Percentiles rank a stretch among this genome's conserved stretches.
phyloP scores from a whole-genome alignment of 2,113 vertebrate genomes.

The Aspiorhynchus laticeps region DNA sequence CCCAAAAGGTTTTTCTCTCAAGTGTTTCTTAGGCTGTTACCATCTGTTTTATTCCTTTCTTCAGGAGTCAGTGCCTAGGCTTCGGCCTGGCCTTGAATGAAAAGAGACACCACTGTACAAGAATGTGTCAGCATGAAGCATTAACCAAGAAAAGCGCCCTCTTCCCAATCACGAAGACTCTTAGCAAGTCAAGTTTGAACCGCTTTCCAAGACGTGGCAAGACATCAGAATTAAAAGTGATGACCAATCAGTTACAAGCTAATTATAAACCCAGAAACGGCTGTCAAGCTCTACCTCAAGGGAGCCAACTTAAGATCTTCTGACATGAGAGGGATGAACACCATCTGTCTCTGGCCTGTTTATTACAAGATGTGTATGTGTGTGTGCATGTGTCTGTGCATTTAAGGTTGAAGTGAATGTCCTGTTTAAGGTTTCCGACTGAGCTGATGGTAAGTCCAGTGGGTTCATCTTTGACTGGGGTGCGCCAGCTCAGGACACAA shows the following conservation, averaged over 20 bases:
- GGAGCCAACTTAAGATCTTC: slow-evolving; percentile 57
- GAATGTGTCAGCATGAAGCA: slow-evolving; percentile 36
- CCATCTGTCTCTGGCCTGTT: slow-evolving; percentile 61
- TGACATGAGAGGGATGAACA: slow-evolving; percentile 51
- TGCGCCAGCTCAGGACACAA: slow-evolving; percentile 34
- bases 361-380: slow-evolving; percentile 27
- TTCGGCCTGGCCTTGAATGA: slow-evolving; percentile 47
- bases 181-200: slow-evolving; percentile 61
- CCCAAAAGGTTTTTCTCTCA: slow-evolving; percentile 34
- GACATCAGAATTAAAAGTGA: slow-evolving; percentile 69
- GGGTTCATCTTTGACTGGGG: slow-evolving; percentile 37
- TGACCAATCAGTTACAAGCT: slow-evolving; percentile 58
- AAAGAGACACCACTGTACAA: slow-evolving; percentile 42
- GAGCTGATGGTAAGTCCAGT: slow-evolving; percentile 42
- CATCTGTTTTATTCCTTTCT: slow-evolving; percentile 58
- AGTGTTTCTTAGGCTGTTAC: slow-evolving; percentile 26
- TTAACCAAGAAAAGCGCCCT: slow-evolving; percentile 23
- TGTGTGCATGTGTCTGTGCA: slow-evolving; percentile 35
- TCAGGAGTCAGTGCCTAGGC: slow-evolving; percentile 47
- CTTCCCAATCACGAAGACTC: slow-evolving; percentile 47
- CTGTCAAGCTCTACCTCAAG: slow-evolving; percentile 50
- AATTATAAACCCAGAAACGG: slow-evolving; percentile 61
- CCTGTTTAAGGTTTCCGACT: slow-evolving; percentile 49
- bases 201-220: slow-evolving; percentile 66
- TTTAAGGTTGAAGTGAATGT: slow-evolving; percentile 37